These are phyloP conservation scores for Drosophila paranaensis DNA, from an alignment of 2,888 invertebrate genomes.

Conservation along the genomic window DNA sequence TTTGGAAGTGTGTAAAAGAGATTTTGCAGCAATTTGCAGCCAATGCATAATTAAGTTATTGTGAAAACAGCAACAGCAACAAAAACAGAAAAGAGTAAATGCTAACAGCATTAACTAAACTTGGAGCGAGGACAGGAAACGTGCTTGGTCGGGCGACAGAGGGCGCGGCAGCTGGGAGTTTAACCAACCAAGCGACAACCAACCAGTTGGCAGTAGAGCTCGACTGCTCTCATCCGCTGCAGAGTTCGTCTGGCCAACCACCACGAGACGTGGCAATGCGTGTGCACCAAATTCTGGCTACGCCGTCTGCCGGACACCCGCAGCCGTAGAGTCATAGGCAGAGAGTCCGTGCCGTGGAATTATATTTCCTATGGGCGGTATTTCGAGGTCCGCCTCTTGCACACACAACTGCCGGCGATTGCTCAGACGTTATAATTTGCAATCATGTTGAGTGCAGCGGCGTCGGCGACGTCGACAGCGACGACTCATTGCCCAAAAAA, in stretches of 20 bases:
- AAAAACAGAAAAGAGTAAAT: constrained; percentile 38
- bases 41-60: constrained; percentile 77
- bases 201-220: constrained; percentile 52
- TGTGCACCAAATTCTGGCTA: constrained; percentile 60
- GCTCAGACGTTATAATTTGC: constrained; percentile 80
- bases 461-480: constrained; percentile 38
- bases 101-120: constrained; percentile 73
- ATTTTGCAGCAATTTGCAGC: constrained; percentile 59
- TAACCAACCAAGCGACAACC: constrained; percentile 55
- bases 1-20: constrained; percentile 46
- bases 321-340: constrained; percentile 5
- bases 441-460: constrained; percentile 75
- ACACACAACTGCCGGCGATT: constrained; percentile 62
- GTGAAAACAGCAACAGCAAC: constrained; percentile 31
- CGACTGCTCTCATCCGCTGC: constrained; percentile 9
- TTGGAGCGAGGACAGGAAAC: constrained; percentile 39
- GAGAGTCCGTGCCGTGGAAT: constrained; percentile 60
- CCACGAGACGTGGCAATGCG: constrained; percentile 63
- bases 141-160: constrained; percentile 9
- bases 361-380: constrained; percentile 80
- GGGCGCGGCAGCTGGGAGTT: constrained; percentile 8
- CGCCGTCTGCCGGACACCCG: constrained; percentile 8
- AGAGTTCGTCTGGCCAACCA: constrained; percentile 72
- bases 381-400: constrained; percentile 66
- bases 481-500: constrained; percentile 36